Base-by-base conservation (phyloP, 2,113 vertebrate genomes). In the Apaloderma vittatum region DNA sequence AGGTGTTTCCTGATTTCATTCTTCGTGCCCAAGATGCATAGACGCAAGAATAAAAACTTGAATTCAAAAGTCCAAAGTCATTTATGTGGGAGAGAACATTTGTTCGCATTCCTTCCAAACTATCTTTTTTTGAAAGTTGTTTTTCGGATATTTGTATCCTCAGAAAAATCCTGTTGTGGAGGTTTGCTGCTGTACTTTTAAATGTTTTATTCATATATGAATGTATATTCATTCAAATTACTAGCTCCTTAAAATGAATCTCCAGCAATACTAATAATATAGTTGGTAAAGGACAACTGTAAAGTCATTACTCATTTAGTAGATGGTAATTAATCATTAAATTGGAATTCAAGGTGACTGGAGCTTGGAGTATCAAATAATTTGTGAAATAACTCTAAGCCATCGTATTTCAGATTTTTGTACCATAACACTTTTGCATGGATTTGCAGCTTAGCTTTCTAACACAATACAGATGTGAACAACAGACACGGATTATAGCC, bases 391-490 rank as follows among this genome's bases (percentile, higher is more conserved):
- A 95, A 40, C 58, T 76, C 11, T 84, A 37, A 93, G 45, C 61
- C 74, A n/a, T 68, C 14, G 0, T 62, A 82, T 52, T 96, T 90
- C 46, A 94, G 67, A 94, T 92, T 94, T 94, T 93, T 93, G 70
- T 92, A 78, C 90, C 86, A 8, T 51, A 93, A 88, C 91, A 75
- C 66, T 91, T 91, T 72, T 84, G 59, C 68, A 76, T 74, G 76
- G 85, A 81, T 95, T 93, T 91, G 55, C 75, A 83, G 66, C 62
- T 91, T 57, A 93, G 23, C 54, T 84, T 94, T 94, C 90, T 94
- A 96, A 94, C 92, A 94, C 59, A 58, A 86, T 54, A 67, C 73
- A 96, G 92, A 93, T 92, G 87, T 68, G 71, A 62, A 95, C 95
- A 67, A 96, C 95, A 96, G 86, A 83, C 77, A 85, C 1, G 11